phyloP scores from a whole-genome alignment of 2,113 vertebrate species.

The Setophaga petechia region DNA sequence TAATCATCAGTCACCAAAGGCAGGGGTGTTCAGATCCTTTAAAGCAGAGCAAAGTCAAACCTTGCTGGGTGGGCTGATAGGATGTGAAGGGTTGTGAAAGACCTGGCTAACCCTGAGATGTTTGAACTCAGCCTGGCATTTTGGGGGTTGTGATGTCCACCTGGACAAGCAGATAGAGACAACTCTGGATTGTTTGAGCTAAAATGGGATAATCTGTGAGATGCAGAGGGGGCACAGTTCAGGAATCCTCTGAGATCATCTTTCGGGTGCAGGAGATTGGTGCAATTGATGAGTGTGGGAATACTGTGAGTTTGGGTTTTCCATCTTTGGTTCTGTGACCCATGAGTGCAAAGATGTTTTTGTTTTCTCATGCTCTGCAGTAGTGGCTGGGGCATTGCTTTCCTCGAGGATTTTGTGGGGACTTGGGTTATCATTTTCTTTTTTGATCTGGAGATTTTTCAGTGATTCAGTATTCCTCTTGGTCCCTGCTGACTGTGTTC shows the following conservation, averaged over 20 bases:
- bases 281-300: background rate
- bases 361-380: background rate
- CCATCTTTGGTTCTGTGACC: background rate
- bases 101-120: background rate
- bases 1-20: background rate
- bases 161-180: background rate
- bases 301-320: background rate
- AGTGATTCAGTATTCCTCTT: background rate
- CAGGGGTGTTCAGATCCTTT: background rate
- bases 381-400: background rate
- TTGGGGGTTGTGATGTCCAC: background rate
- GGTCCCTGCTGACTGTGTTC: background rate
- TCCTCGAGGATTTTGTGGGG: background rate
- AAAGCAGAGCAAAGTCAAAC: background rate
- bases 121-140: background rate
- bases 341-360: background rate
- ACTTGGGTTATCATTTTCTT: background rate
- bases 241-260: background rate
- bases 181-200: background rate
- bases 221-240: rapidly evolving
- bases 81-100: background rate
- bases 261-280: background rate
- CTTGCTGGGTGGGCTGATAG: background rate
- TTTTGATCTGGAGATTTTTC: background rate
- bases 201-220: background rate